Evolutionary conservation across 1,140 invertebrate genomes (phyloP).

Genomic region (Saccostrea echinata): DNA sequence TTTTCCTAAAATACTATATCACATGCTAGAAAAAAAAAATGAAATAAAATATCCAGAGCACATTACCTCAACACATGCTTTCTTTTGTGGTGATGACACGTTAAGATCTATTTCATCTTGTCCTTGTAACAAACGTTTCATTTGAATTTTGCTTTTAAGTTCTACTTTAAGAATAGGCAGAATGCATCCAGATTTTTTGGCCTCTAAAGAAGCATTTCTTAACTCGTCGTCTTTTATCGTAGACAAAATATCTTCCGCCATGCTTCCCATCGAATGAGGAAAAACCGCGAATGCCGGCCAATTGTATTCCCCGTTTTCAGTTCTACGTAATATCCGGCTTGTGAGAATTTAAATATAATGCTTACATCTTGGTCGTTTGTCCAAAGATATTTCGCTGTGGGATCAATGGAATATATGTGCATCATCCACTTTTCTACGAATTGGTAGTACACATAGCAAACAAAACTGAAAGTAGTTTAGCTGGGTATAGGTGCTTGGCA

Average conservation of each 20-base stretch:
- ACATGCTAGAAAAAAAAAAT: no score
- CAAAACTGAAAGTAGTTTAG: slow-evolving; percentile 3
- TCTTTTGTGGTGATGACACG: background rate
- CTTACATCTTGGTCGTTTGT: background rate
- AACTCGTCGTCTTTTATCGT: background rate
- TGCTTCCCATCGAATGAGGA: background rate
- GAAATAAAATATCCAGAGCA: background rate
- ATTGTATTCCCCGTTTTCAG: background rate
- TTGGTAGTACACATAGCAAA: background rate
- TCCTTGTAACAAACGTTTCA: background rate
- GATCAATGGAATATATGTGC: background rate
- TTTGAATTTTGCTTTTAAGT: background rate
- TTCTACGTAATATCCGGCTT: slow-evolving; percentile 1
- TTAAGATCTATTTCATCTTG: background rate
- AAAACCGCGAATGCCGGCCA: background rate
- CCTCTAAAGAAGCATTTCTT: background rate
- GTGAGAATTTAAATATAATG: slow-evolving; percentile 27
- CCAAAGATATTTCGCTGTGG: background rate
- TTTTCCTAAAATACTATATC: no score
- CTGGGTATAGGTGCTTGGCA: background rate
- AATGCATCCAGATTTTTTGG: background rate
- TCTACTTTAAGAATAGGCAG: background rate
- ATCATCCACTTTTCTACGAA: background rate
- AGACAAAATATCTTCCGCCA: background rate
- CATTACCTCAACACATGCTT: background rate